Base-by-base conservation (phyloP, 2,797 vertebrate genomes). In the Rhynchonycteris naso region DNA sequence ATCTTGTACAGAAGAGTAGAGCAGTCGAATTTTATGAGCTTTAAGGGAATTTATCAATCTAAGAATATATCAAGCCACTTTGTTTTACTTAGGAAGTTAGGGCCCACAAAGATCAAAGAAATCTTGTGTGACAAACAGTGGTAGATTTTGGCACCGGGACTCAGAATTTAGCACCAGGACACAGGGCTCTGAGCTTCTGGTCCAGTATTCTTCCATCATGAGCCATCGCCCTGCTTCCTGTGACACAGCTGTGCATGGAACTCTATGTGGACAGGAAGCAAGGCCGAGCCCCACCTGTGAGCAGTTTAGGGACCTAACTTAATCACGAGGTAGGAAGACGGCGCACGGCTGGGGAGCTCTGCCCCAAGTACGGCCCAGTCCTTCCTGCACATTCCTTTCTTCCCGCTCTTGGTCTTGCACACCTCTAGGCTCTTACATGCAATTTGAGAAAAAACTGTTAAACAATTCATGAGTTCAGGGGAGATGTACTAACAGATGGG, bases 61-160 rank as follows among this genome's bases (percentile, higher is more conserved):
- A 81, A 92, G 87, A 38, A 18, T 58, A 1, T 61, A 56, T 90
- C 38, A 90, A 87, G 7, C 43, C 43, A 90, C n/a, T 82, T 80
- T 88, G 33, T 92, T 92, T 87, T 87, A 50, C 61, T 93, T 93
- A 84, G 50, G 66, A 86, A 87, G 61, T 74, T 59, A 65, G 78
- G 68, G 15, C 82, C 56, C 69, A 35, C 22, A 78, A 72, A 69
- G 43, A 22, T 82, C 66, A 95, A 93, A 83, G 16, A 75, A 87
- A 4, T 79, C 72, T 35, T 22, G 13, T 21, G 38, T 54, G 74
- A 75, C 47, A 43, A 16, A 65, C 14, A 35, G 52, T 69, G 90
- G 58, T 84, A 61, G 76, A 83, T 75, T 83, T 87, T 76, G 83
- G 22, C 74, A 47, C 19, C 21, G 47, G 83, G 24, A 61, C 43